A percentile compares a stretch with the other conserved stretches of the same genome.
Evolutionary conservation across 2,888 invertebrate species (phyloP).

Genomic region (Drosophila diplacantha): DNA sequence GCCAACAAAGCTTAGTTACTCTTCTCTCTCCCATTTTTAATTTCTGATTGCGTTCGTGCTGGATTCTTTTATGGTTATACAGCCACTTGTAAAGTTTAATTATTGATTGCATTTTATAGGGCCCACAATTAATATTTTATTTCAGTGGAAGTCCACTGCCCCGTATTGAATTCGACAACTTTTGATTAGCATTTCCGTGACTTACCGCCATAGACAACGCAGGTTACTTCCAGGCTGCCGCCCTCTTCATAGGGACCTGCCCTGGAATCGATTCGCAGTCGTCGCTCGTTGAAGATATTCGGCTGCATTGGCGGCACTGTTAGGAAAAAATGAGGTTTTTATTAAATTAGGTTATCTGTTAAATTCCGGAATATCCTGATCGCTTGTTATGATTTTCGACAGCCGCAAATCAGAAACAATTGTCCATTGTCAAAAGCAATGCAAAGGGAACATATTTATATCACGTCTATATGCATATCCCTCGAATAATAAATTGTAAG

Average conservation of each 20-base stretch:
- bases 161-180: neutral
- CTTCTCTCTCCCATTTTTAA: constrained; percentile 46
- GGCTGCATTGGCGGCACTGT: constrained; percentile 85
- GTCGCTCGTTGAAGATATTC: constrained; percentile 83
- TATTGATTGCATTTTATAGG: constrained; percentile 44
- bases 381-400: constrained; percentile 10
- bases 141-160: neutral
- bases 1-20: constrained; percentile 2
- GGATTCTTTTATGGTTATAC: constrained; percentile 54
- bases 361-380: neutral
- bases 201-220: constrained; percentile 86
- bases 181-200: constrained; percentile 37
- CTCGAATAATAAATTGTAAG: constrained; percentile 49
- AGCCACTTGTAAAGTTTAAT: constrained; percentile 53
- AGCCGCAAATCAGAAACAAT: constrained; percentile 60
- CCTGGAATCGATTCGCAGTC: constrained; percentile 80
- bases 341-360: neutral
- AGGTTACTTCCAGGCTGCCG: constrained; percentile 83
- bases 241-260: constrained; percentile 87
- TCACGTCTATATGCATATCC: constrained; percentile 3
- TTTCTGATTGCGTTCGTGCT: constrained; percentile 57
- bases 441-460: constrained; percentile 10
- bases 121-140: constrained; percentile 27
- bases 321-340: neutral
- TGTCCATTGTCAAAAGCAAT: constrained; percentile 46